Conservation (phyloP, 2,888 invertebrate genomes). For the Shargacucullia verbasci region DNA sequence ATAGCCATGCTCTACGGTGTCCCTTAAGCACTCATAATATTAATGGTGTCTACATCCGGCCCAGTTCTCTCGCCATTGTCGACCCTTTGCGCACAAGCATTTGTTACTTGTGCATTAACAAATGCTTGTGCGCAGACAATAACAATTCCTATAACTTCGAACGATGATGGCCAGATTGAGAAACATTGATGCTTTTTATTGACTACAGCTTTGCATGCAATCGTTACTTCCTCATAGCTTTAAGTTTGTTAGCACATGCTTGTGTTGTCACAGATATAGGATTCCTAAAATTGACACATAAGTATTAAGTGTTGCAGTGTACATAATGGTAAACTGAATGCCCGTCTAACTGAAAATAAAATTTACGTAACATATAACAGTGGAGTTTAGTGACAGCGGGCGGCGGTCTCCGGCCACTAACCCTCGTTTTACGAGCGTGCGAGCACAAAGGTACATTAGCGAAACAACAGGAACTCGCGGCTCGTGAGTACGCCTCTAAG, state of each 20-base stretch:
- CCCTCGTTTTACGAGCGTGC: slow-evolving; percentile 73
- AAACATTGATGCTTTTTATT: slow-evolving; percentile 27
- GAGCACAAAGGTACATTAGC: slow-evolving; percentile 80
- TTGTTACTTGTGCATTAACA: too few species aligned
- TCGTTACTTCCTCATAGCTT: slow-evolving; percentile 38
- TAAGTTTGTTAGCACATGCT: slow-evolving; percentile 16
- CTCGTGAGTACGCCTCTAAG: slow-evolving; percentile 65
- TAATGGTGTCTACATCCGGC: slow-evolving; percentile 66
- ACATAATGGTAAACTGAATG: slow-evolving; percentile 44
- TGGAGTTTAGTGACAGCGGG: slow-evolving; percentile 60
- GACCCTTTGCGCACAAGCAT: slow-evolving; percentile 53
- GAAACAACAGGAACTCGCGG: slow-evolving; percentile 77
- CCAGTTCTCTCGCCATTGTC: slow-evolving; percentile 51
- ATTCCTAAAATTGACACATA: slow-evolving; percentile 36
- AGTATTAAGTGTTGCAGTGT: slow-evolving; percentile 31
- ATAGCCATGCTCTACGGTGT: slow-evolving; percentile 63
- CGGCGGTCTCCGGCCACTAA: slow-evolving; percentile 68
- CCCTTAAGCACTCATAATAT: slow-evolving; percentile 60
- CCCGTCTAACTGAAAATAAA: slow-evolving; percentile 60
- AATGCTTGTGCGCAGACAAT: slow-evolving; percentile 46
- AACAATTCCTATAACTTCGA: slow-evolving; percentile 47
- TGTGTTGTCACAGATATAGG: slow-evolving; percentile 23
- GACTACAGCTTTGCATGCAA: slow-evolving; percentile 23
- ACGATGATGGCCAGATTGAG: slow-evolving; percentile 25
- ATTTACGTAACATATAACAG: slow-evolving; percentile 50